Conservation (phyloP, 2,797 vertebrate genomes). For the Scleropages formosus region DNA sequence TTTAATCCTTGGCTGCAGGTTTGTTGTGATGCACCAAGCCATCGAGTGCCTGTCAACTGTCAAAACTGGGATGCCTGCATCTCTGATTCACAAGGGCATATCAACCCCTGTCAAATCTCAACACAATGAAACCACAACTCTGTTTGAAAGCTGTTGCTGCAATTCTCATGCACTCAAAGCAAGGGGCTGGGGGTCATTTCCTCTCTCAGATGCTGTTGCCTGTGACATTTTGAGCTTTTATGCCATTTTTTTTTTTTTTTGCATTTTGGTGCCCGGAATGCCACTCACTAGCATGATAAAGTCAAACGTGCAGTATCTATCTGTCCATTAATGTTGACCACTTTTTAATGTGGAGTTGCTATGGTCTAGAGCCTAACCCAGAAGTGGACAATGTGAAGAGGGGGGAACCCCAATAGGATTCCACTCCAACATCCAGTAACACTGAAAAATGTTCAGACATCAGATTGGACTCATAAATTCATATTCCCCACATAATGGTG, state of each 20-base stretch:
- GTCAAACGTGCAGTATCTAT: no score
- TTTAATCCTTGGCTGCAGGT: neutral
- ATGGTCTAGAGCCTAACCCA: no score
- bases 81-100: neutral
- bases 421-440: no score
- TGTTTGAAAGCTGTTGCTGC: neutral
- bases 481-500: no score
- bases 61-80: neutral
- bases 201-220: neutral
- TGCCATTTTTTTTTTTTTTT: neutral
- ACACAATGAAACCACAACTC: neutral
- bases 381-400: no score
- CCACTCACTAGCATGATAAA: no score
- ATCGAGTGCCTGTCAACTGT: neutral
- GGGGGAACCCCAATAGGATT: no score
- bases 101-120: neutral
- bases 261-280: neutral
- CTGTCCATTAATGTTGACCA: no score
- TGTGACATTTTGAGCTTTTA: neutral
- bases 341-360: no score
- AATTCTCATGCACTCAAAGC: neutral
- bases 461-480: no score
- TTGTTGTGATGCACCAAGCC: constrained; percentile 2
- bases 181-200: neutral
- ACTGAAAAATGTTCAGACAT: no score